These are phyloP conservation scores for Crotalus viridis DNA, from an alignment of 2,113 vertebrate species.

Conservation along the genomic window DNA sequence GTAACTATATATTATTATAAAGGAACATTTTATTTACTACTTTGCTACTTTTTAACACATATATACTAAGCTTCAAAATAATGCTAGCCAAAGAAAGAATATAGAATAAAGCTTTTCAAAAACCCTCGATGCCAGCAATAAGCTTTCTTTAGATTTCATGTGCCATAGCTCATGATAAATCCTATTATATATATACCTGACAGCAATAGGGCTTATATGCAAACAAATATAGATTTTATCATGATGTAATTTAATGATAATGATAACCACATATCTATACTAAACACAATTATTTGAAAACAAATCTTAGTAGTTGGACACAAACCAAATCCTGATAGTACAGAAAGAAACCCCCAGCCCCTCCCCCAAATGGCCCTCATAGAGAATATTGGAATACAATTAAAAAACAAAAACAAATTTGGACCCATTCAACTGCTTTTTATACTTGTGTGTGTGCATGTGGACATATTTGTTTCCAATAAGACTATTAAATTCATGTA, in stretches of 20 bases:
- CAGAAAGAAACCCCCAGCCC: neutral
- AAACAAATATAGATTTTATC: neutral
- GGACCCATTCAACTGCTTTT: neutral
- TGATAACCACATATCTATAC: neutral
- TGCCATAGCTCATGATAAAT: neutral
- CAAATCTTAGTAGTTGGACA: neutral
- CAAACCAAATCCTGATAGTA: neutral
- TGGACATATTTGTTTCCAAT: no score
- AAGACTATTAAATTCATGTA: no score
- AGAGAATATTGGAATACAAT: neutral
- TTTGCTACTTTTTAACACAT: conserved; percentile 15
- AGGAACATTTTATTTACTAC: neutral
- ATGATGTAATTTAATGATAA: neutral
- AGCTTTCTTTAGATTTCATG: neutral
- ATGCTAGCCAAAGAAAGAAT: neutral
- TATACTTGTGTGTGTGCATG: no score
- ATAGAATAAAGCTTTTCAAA: neutral
- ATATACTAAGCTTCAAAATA: neutral
- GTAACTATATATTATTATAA: neutral
- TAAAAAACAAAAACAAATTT: neutral
- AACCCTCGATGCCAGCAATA: neutral
- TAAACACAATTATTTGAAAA: neutral
- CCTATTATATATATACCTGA: neutral
- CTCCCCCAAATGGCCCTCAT: neutral
- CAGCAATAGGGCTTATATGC: neutral